These are phyloP conservation scores for Stomatorhinus walkeri DNA, from an alignment of 2,797 vertebrate genomes.

Conservation along the genomic window DNA sequence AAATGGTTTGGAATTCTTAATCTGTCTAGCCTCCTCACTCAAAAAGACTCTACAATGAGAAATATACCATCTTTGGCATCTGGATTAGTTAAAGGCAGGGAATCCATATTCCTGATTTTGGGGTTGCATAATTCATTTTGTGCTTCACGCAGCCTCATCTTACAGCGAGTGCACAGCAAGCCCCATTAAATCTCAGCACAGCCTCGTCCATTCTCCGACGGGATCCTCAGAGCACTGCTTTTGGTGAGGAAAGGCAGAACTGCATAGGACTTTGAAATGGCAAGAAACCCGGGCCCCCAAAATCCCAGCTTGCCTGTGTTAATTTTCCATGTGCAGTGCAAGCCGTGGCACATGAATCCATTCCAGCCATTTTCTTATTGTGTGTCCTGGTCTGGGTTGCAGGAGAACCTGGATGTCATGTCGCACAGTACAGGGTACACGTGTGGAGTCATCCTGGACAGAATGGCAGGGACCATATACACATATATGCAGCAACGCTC, in stretches of 20 bases:
- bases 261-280: not conserved
- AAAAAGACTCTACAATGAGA: not conserved
- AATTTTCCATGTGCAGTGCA: not conserved
- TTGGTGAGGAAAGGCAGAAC: not conserved
- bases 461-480: not conserved
- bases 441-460: not conserved
- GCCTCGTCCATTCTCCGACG: not conserved
- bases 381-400: not conserved
- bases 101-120: not conserved
- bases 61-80: not conserved
- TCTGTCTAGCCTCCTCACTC: not conserved
- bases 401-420: not conserved
- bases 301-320: not conserved
- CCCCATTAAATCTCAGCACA: not conserved
- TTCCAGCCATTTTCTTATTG: not conserved
- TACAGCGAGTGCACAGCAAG: not conserved
- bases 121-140: not conserved
- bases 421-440: not conserved
- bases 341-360: not conserved
- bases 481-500: not conserved
- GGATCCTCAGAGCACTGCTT: not conserved
- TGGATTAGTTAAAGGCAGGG: conserved; percentile 2
- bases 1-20: not conserved
- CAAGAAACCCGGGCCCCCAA: not conserved
- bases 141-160: not conserved